Evolutionary conservation across 1,140 invertebrate genomes (phyloP).

Genomic region (Tetragnatha versicolor): DNA sequence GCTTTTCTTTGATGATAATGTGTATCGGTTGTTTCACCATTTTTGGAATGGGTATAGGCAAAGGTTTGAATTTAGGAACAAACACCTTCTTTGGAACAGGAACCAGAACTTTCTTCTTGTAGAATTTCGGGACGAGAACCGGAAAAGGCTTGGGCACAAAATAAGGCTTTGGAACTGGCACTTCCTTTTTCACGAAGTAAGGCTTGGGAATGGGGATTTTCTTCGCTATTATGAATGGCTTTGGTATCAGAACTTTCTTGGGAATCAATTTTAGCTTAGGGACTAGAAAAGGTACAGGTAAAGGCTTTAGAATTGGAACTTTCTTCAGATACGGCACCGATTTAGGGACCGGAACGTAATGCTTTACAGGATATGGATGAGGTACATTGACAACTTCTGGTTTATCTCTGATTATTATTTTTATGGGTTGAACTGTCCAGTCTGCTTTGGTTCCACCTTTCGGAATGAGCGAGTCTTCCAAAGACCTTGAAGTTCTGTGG

Average conservation of each 20-base stretch:
- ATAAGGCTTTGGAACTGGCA: slow-evolving; percentile 34
- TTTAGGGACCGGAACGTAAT: slow-evolving; percentile 34
- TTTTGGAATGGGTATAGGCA: slow-evolving; percentile 33
- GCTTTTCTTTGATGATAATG: slow-evolving; percentile 26
- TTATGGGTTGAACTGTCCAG: slow-evolving; percentile 48
- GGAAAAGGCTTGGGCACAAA: slow-evolving; percentile 40
- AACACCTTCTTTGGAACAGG: slow-evolving; percentile 30
- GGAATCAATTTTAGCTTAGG: slow-evolving; percentile 41
- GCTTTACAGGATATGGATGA: slow-evolving; percentile 36
- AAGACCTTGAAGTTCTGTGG: neutral
- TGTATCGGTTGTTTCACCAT: slow-evolving; percentile 38
- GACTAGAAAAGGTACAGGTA: slow-evolving; percentile 37
- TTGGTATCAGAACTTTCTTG: slow-evolving; percentile 23
- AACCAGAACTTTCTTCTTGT: slow-evolving; percentile 32
- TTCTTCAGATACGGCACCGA: slow-evolving; percentile 27
- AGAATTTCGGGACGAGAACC: slow-evolving; percentile 46
- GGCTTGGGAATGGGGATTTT: slow-evolving; percentile 41
- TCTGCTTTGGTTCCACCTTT: slow-evolving; percentile 25
- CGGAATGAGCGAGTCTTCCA: neutral
- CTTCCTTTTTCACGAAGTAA: slow-evolving; percentile 33
- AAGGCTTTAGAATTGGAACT: slow-evolving; percentile 42
- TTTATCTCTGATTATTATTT: slow-evolving; percentile 47
- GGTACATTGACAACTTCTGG: slow-evolving; percentile 36
- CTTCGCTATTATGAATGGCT: slow-evolving; percentile 30
- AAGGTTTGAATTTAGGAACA: slow-evolving; percentile 24